Evolutionary conservation across 1,140 invertebrate species (phyloP).

Genomic region (Coptotermes formosanus): DNA sequence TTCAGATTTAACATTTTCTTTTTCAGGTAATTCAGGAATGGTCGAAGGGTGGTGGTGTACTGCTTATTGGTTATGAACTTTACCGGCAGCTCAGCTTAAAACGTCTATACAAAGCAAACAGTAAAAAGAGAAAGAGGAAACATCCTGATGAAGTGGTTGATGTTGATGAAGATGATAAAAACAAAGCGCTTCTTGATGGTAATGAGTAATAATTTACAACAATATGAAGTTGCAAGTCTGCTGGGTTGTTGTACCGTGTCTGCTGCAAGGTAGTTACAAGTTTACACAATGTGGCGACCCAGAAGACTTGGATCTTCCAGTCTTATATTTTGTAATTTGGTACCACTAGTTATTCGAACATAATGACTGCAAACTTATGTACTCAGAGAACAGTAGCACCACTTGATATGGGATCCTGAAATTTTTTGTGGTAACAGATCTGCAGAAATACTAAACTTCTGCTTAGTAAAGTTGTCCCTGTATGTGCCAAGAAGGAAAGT

Average conservation of each 20-base stretch:
- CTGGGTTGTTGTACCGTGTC: not conserved
- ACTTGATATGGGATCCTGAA: too few relatives aligned
- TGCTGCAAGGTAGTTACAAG: not conserved
- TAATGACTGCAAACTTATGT: too few relatives aligned
- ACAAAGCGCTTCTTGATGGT: conserved; percentile 82
- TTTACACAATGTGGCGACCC: not conserved
- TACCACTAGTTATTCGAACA: too few relatives aligned
- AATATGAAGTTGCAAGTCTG: conserved; percentile 8
- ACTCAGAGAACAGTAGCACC: too few relatives aligned
- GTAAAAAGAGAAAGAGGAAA: conserved; percentile 56
- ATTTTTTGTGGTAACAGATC: not conserved
- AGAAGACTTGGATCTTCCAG: not conserved
- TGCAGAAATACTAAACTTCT: too few relatives aligned
- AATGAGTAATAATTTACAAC: conserved; percentile 27
- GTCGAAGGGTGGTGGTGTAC: conserved; percentile 84
- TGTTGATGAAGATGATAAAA: conserved; percentile 68
- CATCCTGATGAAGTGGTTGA: conserved; percentile 58
- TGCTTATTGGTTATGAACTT: conserved; percentile 97
- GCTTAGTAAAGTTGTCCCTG: too few relatives aligned
- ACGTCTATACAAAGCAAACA: conserved; percentile 50
- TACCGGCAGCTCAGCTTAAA: conserved; percentile 85
- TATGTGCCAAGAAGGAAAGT: too few relatives aligned
- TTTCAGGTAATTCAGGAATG: conserved; percentile 66
- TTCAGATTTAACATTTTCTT: not conserved
- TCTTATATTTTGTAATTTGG: too few relatives aligned